These are phyloP conservation scores for Bombylius major DNA, from an alignment of 2,888 invertebrate species.

Conservation along the genomic window DNA sequence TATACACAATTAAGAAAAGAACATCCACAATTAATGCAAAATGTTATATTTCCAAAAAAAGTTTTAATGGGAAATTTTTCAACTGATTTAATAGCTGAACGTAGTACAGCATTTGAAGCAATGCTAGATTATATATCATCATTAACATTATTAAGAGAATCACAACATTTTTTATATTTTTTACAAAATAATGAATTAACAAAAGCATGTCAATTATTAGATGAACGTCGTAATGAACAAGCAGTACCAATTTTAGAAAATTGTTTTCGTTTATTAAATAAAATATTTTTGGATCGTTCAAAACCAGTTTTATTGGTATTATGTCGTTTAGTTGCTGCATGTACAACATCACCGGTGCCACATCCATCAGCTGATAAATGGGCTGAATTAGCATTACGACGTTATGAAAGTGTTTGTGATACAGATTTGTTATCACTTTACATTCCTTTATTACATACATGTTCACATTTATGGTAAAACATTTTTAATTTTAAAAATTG, in stretches of 20 bases:
- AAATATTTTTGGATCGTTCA: slow-evolving; percentile 50
- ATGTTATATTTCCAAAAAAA: slow-evolving; percentile 54
- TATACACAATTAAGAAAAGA: slow-evolving; percentile 49
- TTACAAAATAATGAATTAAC: slow-evolving; percentile 52
- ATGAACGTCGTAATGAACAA: slow-evolving; percentile 44
- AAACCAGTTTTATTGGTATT: slow-evolving; percentile 51
- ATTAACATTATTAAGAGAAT: slow-evolving; percentile 45
- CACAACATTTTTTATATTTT: slow-evolving; percentile 45
- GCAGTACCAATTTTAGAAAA: slow-evolving; percentile 54
- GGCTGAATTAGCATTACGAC: slow-evolving; percentile 54
- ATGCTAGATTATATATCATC: slow-evolving; percentile 45
- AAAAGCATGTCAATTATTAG: slow-evolving; percentile 46
- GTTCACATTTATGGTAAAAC: slow-evolving; percentile 49
- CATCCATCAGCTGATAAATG: slow-evolving; percentile 50
- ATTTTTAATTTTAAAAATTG: background rate
- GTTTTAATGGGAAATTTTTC: slow-evolving; percentile 59
- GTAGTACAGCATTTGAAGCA: slow-evolving; percentile 52
- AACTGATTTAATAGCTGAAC: slow-evolving; percentile 47
- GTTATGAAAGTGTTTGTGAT: slow-evolving; percentile 60
- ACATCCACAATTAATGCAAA: slow-evolving; percentile 41
- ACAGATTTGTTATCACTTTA: slow-evolving; percentile 55
- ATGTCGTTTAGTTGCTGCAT: slow-evolving; percentile 52
- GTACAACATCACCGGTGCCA: slow-evolving; percentile 39
- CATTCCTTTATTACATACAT: slow-evolving; percentile 53
- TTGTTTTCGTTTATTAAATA: slow-evolving; percentile 52